Evolutionary conservation across 2,888 invertebrate species (phyloP).

Genomic region (Allolobophora icterica): DNA sequence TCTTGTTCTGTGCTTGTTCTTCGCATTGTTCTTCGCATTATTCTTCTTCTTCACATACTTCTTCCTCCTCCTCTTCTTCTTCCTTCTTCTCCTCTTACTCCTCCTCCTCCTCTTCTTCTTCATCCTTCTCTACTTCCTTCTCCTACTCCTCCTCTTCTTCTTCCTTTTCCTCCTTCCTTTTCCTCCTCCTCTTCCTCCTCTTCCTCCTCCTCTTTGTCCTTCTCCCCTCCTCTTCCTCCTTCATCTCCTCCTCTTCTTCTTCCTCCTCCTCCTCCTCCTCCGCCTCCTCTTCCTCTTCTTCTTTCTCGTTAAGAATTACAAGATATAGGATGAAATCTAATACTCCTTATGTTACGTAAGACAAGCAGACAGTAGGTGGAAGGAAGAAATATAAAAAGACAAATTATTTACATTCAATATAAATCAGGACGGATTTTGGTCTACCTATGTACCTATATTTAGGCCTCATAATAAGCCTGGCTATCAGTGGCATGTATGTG

Average conservation of each 20-base stretch:
- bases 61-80: conserved; percentile 23
- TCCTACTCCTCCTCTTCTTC: not conserved
- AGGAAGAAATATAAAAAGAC: too few relatives aligned
- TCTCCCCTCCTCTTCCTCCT: not conserved
- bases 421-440: not conserved
- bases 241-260: conserved; percentile 12
- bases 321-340: too few relatives aligned
- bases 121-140: not conserved
- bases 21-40: not conserved
- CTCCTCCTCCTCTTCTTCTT: not conserved
- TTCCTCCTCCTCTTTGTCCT: conserved; percentile 9
- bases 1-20: conserved; percentile 19
- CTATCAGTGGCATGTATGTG: not conserved
- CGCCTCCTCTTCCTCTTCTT: conserved; percentile 26
- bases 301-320: not conserved
- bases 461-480: too few relatives aligned
- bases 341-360: too few relatives aligned
- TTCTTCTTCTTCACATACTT: not conserved
- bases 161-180: not conserved
- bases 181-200: not conserved
- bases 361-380: too few relatives aligned
- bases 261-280: not conserved
- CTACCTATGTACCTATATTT: not conserved
- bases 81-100: not conserved
- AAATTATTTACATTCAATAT: not conserved